Evolutionary conservation across 2,888 invertebrate genomes (phyloP), one percentile per base, ranked within the genome.

Genomic region (Poecilus cupreus): DNA sequence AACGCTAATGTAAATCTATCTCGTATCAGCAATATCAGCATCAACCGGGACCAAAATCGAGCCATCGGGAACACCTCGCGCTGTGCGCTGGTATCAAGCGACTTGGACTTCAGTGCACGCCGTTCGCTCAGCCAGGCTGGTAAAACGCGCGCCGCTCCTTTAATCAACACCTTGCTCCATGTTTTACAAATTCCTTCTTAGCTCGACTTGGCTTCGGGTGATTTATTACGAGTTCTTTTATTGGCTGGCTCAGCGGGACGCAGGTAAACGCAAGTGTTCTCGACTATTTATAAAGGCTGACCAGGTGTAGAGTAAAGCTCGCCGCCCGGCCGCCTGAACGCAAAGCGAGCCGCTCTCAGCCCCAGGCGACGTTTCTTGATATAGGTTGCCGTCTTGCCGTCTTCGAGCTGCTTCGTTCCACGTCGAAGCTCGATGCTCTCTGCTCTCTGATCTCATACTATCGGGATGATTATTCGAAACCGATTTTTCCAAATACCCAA

Each of bases 81-180:
- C 26, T 26, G 26, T 5, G 26, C 26, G 26, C 26, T 26, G 26
- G 26, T 5, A 26, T 3, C 32, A 32, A 32, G 32, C 32, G 32
- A 32, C 32, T 32, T 32, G 5, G 32, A n/a, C 32, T 32, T 32
- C 32, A 32, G 32, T 32, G 4, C 8, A 32, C 32, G 32, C 32
- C 32, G 32, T 32, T 32, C 4, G 4, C 32, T 32, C 32, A 32
- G 32, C 8, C 32, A 32, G 32, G 51, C 64, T 68, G 64, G 64
- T 68, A 68, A 68, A 68, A 51, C 64, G 84, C 85, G 83, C 84
- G 86, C 87, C 87, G 88, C 87, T 88, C 86, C 87, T 88, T 88
- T 88, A 88, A 88, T 88, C 88, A 88, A 87, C 87, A 88, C 88
- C 87, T 87, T 87, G 87, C 87, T 87, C 87, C 87, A 87, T 87